Evolutionary conservation across 2,113 vertebrate species (phyloP).

Genomic region (Sakesphorus luctuosus): DNA sequence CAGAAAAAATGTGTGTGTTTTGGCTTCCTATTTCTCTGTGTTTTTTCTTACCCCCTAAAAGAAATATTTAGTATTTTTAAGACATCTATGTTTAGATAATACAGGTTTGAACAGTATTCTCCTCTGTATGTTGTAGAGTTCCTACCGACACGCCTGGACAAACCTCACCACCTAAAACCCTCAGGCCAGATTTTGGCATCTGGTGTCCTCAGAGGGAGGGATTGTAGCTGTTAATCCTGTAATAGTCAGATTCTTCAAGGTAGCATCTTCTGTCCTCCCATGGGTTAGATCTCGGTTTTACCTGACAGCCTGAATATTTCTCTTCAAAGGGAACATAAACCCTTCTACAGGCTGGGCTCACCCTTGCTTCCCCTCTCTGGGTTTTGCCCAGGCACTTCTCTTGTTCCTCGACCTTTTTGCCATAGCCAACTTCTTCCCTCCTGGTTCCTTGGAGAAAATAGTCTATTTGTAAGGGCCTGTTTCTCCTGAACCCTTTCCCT

Average conservation of each 20-base stretch:
- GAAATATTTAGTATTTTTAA: background rate
- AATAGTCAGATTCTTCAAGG: constrained; percentile 61
- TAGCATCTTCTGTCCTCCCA: constrained; percentile 56
- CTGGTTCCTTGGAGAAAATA: background rate
- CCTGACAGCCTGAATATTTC: constrained; percentile 14
- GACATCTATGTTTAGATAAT: constrained; percentile 17
- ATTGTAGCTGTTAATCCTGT: constrained; percentile 59
- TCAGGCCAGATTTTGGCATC: constrained; percentile 28
- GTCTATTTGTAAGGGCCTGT: background rate
- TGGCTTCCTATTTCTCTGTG: background rate
- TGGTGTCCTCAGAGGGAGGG: constrained; percentile 27
- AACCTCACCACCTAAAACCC: constrained; percentile 27
- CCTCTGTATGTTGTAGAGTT: constrained; percentile 1
- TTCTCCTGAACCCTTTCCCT: background rate
- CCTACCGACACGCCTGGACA: constrained; percentile 39
- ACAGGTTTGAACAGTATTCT: constrained; percentile 52
- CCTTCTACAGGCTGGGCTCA: background rate
- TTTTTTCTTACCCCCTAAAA: background rate
- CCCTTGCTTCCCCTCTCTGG: background rate
- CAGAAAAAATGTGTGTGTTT: constrained; percentile 1
- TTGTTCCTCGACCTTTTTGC: background rate
- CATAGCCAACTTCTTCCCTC: background rate
- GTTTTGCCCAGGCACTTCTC: background rate
- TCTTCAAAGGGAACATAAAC: constrained; percentile 1
- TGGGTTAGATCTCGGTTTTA: constrained; percentile 8